These are phyloP conservation scores for Sebastes itinus DNA, from an alignment of 2,797 vertebrate genomes.

Conservation along the genomic window DNA sequence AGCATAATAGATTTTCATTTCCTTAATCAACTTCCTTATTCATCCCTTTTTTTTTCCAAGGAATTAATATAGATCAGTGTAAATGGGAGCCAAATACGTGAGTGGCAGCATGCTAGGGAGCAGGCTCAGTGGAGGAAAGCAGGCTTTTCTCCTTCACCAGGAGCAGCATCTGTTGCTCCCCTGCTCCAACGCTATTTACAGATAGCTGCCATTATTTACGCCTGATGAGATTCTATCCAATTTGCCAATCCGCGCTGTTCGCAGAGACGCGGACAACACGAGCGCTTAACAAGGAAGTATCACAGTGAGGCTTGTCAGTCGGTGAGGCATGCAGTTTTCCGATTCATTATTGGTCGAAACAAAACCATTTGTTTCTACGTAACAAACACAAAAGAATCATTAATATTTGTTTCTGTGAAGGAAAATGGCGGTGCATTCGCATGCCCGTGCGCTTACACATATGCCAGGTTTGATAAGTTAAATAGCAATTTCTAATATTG, in stretches of 20 bases:
- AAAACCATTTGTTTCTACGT: conserved; percentile 24
- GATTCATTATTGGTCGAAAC: conserved; percentile 5
- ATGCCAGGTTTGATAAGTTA: background rate
- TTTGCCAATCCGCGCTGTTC: conserved; percentile 61
- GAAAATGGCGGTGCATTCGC: background rate
- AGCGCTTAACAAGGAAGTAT: conserved; percentile 51
- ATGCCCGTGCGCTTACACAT: background rate
- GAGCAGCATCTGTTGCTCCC: conserved; percentile 78
- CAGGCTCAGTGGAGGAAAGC: conserved; percentile 71
- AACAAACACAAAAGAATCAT: conserved; percentile 13
- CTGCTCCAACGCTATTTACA: conserved; percentile 74
- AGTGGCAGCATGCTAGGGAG: conserved; percentile 73
- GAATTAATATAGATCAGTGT: conserved; percentile 80
- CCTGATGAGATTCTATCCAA: conserved; percentile 72
- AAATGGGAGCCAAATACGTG: conserved; percentile 76
- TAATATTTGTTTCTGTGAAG: background rate
- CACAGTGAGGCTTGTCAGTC: conserved; percentile 6
- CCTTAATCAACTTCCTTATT: conserved; percentile 83
- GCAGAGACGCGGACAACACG: conserved; percentile 52
- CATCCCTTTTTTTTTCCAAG: conserved; percentile 57
- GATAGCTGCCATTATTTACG: conserved; percentile 77
- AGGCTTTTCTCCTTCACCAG: conserved; percentile 73
- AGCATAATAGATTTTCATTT: conserved; percentile 81
- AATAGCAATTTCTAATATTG: conserved; percentile 18
- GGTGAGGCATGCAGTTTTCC: background rate